Evolutionary conservation across 1,140 invertebrate species (phyloP).

Genomic region (Agrypnia vestita): DNA sequence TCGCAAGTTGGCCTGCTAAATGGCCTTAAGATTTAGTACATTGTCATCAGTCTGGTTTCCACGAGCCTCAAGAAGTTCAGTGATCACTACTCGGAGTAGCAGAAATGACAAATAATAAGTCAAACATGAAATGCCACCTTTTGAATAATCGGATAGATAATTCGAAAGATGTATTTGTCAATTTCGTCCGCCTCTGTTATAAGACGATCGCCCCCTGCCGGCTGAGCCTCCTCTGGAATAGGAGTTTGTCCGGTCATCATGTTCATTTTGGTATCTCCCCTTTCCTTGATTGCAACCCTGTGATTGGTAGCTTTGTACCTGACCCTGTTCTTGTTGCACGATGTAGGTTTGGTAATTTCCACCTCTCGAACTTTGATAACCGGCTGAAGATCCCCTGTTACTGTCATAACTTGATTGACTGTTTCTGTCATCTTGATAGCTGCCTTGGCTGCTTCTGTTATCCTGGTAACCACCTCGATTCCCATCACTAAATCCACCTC

Average conservation of each 20-base stretch:
- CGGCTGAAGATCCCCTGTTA: conserved; percentile 34
- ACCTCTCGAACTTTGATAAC: conserved; percentile 51
- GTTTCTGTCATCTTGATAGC: conserved; percentile 51
- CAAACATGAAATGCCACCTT: neutral
- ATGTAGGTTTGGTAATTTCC: conserved; percentile 38
- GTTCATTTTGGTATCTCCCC: conserved; percentile 66
- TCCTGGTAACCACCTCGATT: conserved; percentile 46
- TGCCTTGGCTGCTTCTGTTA: conserved; percentile 55
- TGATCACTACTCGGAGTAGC: too few relatives aligned
- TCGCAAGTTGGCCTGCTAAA: too few relatives aligned
- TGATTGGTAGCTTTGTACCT: conserved; percentile 60
- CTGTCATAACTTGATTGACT: conserved; percentile 57
- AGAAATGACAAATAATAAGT: too few relatives aligned
- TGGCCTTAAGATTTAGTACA: too few relatives aligned
- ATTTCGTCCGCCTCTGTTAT: conserved; percentile 55
- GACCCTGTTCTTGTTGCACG: conserved; percentile 50
- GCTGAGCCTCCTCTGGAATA: conserved; percentile 33
- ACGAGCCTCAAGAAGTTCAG: too few relatives aligned
- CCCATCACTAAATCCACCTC: conserved; percentile 32
- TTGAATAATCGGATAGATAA: too few relatives aligned
- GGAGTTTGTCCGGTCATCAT: conserved; percentile 64
- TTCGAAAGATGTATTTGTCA: neutral
- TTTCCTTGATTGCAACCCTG: conserved; percentile 50
- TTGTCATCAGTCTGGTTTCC: too few relatives aligned
- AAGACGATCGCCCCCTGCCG: conserved; percentile 55